These are phyloP conservation scores for Sciurus carolinensis DNA, from an alignment of 2,797 vertebrate genomes.

Conservation along the genomic window DNA sequence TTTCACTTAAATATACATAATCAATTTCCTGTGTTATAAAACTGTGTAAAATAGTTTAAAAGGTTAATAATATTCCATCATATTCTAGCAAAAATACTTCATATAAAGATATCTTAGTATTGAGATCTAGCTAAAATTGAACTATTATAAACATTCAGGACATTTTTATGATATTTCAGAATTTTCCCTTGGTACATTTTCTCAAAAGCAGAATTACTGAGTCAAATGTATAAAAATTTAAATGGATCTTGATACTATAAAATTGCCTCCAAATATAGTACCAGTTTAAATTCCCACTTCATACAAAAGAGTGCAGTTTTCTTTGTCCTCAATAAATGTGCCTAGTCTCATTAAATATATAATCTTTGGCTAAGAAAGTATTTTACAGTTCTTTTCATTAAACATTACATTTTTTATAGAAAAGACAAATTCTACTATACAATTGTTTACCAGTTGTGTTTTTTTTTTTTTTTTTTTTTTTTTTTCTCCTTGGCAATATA, in stretches of 20 bases:
- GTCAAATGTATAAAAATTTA: background rate
- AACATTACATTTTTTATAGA: background rate
- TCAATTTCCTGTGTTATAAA: background rate
- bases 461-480: background rate
- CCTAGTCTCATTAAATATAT: background rate
- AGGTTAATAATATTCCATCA: background rate
- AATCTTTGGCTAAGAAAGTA: background rate
- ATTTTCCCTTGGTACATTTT: background rate
- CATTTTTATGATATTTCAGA: background rate
- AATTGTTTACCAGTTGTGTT: background rate
- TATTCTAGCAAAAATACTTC: background rate
- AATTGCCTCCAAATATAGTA: background rate
- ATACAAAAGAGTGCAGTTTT: background rate
- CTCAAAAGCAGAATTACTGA: slow-evolving; percentile 41
- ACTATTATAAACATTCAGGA: background rate
- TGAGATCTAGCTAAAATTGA: background rate
- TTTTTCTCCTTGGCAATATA: background rate
- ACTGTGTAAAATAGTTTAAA: background rate
- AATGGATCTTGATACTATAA: background rate
- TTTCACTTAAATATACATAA: background rate
- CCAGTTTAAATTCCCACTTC: background rate
- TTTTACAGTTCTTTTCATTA: background rate
- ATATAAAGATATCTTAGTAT: background rate
- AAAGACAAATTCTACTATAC: background rate
- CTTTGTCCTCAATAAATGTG: background rate